These are phyloP conservation scores for Lepidurus apus DNA, from an alignment of 1,140 invertebrate genomes.

Conservation along the genomic window DNA sequence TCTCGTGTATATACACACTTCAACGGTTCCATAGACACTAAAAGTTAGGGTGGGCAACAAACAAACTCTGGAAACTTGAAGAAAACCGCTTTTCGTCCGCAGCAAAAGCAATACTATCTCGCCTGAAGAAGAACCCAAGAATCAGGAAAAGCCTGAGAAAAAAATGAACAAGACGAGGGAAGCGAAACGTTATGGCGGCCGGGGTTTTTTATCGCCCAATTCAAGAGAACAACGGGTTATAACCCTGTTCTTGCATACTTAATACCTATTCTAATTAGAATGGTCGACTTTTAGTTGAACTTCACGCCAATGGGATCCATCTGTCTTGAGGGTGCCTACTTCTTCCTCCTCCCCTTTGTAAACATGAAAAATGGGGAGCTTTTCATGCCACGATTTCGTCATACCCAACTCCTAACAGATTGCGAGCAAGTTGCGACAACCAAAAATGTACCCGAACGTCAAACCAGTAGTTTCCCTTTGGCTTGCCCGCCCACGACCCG, in stretches of 20 bases:
- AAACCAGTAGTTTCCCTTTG: too few relatives aligned
- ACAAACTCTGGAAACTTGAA: constrained; percentile 10
- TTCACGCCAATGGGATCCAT: not conserved
- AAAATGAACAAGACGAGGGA: not conserved
- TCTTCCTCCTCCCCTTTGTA: too few relatives aligned
- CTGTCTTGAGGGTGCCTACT: not conserved
- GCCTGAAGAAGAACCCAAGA: not conserved
- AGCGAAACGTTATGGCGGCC: not conserved
- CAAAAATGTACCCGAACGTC: too few relatives aligned
- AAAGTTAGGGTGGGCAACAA: not conserved
- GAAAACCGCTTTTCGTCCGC: not conserved
- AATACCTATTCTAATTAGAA: not conserved
- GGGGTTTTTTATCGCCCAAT: not conserved
- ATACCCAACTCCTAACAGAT: too few relatives aligned
- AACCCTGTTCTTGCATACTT: not conserved
- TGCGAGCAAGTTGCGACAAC: too few relatives aligned
- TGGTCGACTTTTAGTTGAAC: not conserved
- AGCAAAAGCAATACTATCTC: not conserved
- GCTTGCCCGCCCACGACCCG: too few relatives aligned
- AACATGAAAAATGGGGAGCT: too few relatives aligned
- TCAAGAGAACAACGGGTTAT: not conserved
- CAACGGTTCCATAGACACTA: constrained; percentile 7
- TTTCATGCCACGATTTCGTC: too few relatives aligned
- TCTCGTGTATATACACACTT: not conserved
- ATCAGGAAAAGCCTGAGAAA: not conserved